phyloP scores from a whole-genome alignment of 2,113 vertebrate genomes.

The Cottus gobio region DNA sequence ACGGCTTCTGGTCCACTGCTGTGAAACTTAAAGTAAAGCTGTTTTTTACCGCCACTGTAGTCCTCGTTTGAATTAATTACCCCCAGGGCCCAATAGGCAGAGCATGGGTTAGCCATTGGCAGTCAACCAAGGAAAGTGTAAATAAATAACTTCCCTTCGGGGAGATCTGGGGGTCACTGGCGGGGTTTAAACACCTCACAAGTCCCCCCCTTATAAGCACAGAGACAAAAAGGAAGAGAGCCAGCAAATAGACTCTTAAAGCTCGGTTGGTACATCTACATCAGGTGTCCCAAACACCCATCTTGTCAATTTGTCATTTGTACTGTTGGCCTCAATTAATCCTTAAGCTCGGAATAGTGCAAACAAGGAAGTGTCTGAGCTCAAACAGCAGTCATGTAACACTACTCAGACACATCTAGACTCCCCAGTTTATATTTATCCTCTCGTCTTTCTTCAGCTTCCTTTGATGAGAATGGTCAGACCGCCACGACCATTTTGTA shows the following conservation, averaged over 20 bases:
- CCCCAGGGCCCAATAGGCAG: not conserved
- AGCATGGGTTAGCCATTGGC: constrained; percentile 23
- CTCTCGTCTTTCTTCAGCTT: not conserved
- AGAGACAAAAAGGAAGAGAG: not conserved
- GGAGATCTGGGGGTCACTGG: not conserved
- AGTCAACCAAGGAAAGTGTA: not conserved
- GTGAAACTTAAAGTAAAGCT: constrained; percentile 13
- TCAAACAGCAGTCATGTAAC: not conserved
- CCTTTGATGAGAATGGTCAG: not conserved
- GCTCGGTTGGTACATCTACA: not conserved
- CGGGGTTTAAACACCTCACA: constrained; percentile 2
- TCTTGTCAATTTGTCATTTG: not conserved
- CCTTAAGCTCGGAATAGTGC: not conserved
- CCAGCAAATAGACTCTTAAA: not conserved
- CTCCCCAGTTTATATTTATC: not conserved
- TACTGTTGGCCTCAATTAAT: not conserved
- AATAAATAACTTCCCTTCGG: constrained; percentile 24
- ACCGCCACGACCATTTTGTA: not conserved
- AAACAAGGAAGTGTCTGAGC: not conserved
- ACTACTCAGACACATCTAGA: not conserved
- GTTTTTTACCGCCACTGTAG: not conserved
- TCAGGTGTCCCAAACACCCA: not conserved
- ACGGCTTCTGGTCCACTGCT: constrained; percentile 11
- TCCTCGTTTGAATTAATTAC: not conserved
- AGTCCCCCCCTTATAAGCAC: not conserved